Base-by-base conservation (phyloP, 2,888 invertebrate genomes). In the Aelia acuminata region DNA sequence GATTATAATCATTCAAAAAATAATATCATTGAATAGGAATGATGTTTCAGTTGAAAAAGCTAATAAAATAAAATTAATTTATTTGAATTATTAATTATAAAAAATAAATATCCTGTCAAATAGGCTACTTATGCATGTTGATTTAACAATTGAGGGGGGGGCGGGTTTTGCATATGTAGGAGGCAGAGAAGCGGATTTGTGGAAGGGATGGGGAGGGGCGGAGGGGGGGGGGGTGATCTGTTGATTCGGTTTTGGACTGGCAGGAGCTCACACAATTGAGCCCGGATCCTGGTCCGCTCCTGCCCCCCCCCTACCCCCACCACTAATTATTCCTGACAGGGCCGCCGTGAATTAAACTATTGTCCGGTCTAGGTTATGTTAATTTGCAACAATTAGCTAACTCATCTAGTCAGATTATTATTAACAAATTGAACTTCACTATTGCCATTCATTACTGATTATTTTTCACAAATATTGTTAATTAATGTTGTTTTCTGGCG, bases 321-420 rank as follows among this genome's bases (percentile, higher is more conserved):
- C 63, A 18, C 63, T 18, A 63, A 63, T 63, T 63, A 63, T 31
- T 63, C 63, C 63, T 63, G 63, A 63, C 63, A 63, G 31, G 31
- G 31, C 18, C 31, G 31, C 63, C 31, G 63, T 31, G 63, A 63
- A 63, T 63, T 63, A 63, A 63, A 63, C 63, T 63, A 63, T 63
- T 63, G 31, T 63, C 63, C 31, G 4, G 31, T 8, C 31, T 31
- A 63, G 31, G 31, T 31, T 63, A 63, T 31, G 63, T 63, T 63
- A 63, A 63, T 63, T 63, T 31, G 63, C 31, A 31, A 63, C 31
- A 63, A 63, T 63, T 63, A 35, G 18, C 63, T 35, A 63, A 31
- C 63, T 63, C 3, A 31, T 63, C 13, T 3, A 18, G 31, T 18
- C 63, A 31, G 63, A 31, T 63, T 18, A 26, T 63, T 63, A 63